Base-by-base conservation (phyloP, 2,888 invertebrate genomes). In the Tribolium freemani region DNA sequence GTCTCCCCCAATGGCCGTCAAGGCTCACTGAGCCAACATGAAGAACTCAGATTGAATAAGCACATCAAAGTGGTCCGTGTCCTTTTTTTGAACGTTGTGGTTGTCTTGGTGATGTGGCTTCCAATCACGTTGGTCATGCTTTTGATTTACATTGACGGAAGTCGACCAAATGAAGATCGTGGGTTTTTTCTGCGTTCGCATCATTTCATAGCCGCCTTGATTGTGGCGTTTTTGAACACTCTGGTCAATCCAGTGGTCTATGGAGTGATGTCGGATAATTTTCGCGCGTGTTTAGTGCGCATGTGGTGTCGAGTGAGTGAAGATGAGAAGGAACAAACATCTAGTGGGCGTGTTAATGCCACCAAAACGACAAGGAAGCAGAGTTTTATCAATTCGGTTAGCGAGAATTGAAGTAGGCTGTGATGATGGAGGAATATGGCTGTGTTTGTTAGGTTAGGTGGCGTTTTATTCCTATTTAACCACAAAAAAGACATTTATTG, bases 71-170 rank as follows among this genome's bases (percentile, higher is more conserved):
- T 89, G 13, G 88, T 90, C 0, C 83, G 89, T 45, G 86, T 89
- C 20, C 82, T 90, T 26, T 84, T 89, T 61, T 81, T 89, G 48
- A 90, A 90, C 80, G 89, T 90, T 8, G 80, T 88, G 2, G 87
- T 89, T 2, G 89, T 90, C 1, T 83, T 90, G n/a, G 80, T 88
- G 8, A 90, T 90, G 90, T 90, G 90, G 90, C 79, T 89, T 46
- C 90, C 90, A 0, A 89, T 90, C 72, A 88, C 89, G 0, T 80
- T 88, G 1, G 82, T 89, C 10, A 88, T 90, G 88, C 78, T 88
- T 38, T 84, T 90, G 46, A 89, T 90, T 64, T 89, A 89, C 76
- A 78, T 89, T 45, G 90, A 90, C 77, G 89, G 89, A 1, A 84
- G 86, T 16, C 82, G 90, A 20, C 84, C 87, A 0, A 87, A 82